A percentile compares a stretch with the other conserved stretches of the same genome.
Conservation (phyloP, 2,113 vertebrate species). For the Origma solitaria region DNA sequence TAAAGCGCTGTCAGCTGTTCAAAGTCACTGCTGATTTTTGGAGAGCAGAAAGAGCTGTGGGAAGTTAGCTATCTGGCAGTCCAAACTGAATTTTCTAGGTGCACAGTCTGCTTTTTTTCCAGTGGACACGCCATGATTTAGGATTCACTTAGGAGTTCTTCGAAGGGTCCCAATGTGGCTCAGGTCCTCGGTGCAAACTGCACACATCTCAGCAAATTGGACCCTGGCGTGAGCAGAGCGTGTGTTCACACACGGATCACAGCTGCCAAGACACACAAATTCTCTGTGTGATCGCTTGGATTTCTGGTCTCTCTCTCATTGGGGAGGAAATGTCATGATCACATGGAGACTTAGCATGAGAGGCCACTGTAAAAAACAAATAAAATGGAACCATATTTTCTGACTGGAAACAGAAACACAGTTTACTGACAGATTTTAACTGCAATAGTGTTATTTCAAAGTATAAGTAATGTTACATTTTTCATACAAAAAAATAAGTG, state of each 20-base stretch:
- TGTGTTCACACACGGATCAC: not conserved
- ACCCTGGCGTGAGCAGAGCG: not conserved
- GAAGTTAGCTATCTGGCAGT: slow-evolving; percentile 5
- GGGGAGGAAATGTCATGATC: slow-evolving; percentile 47
- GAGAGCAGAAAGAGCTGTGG: not conserved
- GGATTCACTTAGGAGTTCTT: not conserved
- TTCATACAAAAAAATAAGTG: not conserved
- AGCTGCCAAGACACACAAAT: slow-evolving; percentile 55
- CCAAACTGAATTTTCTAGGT: not conserved
- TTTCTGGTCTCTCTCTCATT: slow-evolving; percentile 39
- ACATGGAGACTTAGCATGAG: slow-evolving; percentile 27
- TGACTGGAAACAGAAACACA: slow-evolving; percentile 8
- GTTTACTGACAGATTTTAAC: not conserved
- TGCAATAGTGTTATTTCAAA: not conserved
- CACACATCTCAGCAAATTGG: not conserved
- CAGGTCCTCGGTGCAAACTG: not conserved
- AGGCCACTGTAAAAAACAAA: slow-evolving; percentile 51
- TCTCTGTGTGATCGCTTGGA: not conserved
- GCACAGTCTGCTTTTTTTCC: not conserved
- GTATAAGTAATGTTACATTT: not conserved
- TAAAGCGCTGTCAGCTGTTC: slow-evolving; percentile 22
- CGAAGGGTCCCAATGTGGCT: not conserved
- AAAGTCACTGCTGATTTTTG: slow-evolving; percentile 38
- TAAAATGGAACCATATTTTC: slow-evolving; percentile 35
- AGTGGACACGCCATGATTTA: not conserved